Evolutionary conservation across 2,888 invertebrate genomes (phyloP).

Genomic region (Merodon equestris): DNA sequence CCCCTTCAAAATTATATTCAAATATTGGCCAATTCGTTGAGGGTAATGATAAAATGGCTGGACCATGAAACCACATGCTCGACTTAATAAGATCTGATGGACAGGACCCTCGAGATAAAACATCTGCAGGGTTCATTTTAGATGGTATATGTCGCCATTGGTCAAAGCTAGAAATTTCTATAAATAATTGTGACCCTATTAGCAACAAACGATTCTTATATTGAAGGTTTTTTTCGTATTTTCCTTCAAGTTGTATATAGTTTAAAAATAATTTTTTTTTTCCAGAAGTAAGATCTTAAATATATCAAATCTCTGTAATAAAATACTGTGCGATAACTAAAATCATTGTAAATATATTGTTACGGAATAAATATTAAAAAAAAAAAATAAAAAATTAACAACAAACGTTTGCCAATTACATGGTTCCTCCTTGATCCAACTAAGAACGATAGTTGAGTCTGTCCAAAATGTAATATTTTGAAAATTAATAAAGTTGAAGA

Average conservation of each 20-base stretch:
- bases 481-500: slow-evolving; percentile 25
- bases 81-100: slow-evolving; percentile 30
- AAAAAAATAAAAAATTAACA: too few relatives aligned
- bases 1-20: slow-evolving; percentile 13
- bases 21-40: slow-evolving; percentile 35
- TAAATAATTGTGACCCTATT: slow-evolving; percentile 39
- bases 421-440: slow-evolving; percentile 27
- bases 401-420: slow-evolving; percentile 50
- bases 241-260: too few relatives aligned
- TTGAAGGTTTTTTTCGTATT: too few relatives aligned
- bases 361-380: too few relatives aligned
- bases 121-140: slow-evolving; percentile 41
- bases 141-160: slow-evolving; percentile 50
- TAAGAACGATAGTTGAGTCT: slow-evolving; percentile 39
- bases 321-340: too few relatives aligned
- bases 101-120: slow-evolving; percentile 39
- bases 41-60: slow-evolving; percentile 28
- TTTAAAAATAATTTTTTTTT: too few relatives aligned
- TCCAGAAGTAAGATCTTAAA: too few relatives aligned
- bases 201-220: too few relatives aligned
- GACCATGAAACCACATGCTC: slow-evolving; percentile 50
- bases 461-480: slow-evolving; percentile 35
- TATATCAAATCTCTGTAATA: too few relatives aligned
- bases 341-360: too few relatives aligned
- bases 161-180: slow-evolving; percentile 26